Evolutionary conservation across 2,888 invertebrate genomes (phyloP).

Genomic region (Cosmorhoe ocellata): DNA sequence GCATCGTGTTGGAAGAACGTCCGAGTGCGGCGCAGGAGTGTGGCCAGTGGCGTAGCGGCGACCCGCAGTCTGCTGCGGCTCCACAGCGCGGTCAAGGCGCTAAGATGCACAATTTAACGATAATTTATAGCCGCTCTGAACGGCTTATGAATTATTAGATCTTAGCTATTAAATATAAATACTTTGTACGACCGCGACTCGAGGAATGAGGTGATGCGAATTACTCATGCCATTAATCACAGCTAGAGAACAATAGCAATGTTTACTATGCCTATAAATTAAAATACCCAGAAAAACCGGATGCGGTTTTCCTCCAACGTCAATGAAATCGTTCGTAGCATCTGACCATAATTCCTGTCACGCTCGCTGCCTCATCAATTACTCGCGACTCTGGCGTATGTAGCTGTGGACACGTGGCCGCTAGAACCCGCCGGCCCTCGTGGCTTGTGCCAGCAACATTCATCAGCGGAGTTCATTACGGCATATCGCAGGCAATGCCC

Average conservation of each 20-base stretch:
- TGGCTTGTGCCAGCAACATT: constrained; percentile 23
- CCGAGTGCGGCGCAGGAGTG: constrained; percentile 22
- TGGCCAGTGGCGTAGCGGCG: constrained; percentile 41
- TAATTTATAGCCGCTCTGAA: constrained; percentile 23
- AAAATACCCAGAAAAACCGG: constrained; percentile 11
- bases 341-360: background rate
- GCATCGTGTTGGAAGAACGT: background rate
- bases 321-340: constrained; percentile 10
- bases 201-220: constrained; percentile 9
- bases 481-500: constrained; percentile 27
- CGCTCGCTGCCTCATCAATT: background rate
- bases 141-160: constrained; percentile 24
- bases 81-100: constrained; percentile 44
- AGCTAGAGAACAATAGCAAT: background rate
- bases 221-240: constrained; percentile 18
- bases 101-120: constrained; percentile 26
- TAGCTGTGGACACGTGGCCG: constrained; percentile 9
- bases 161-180: constrained; percentile 8
- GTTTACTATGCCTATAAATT: background rate
- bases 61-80: constrained; percentile 41
- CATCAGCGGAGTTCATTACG: constrained; percentile 25
- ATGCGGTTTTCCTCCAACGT: constrained; percentile 30
- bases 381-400: background rate
- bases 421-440: constrained; percentile 7
- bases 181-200: constrained; percentile 4